Conservation (phyloP, 2,797 vertebrate species). For the Malacoctenus gilli region DNA sequence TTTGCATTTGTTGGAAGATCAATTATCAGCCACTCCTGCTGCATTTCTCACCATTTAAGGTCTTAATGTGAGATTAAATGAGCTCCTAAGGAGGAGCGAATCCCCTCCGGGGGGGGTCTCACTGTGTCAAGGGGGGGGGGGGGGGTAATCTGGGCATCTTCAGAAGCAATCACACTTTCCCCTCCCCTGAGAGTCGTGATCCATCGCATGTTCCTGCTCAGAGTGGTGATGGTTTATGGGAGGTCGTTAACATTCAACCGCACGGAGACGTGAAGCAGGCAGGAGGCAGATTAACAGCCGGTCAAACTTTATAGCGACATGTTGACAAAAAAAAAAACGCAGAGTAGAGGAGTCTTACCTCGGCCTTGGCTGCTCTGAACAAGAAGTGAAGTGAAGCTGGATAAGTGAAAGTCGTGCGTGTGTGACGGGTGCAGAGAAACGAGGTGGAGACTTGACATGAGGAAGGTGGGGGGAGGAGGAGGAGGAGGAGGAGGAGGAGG, state of each 20-base stretch:
- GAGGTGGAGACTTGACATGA: conserved; percentile 66
- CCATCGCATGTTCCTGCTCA: conserved; percentile 37
- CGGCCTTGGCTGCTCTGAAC: conserved; percentile 16
- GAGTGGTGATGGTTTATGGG: neutral
- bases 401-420: conserved; percentile 61
- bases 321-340: conserved; percentile 4
- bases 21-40: too few relatives aligned
- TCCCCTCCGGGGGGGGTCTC: too few relatives aligned
- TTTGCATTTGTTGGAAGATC: too few relatives aligned
- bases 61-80: too few relatives aligned
- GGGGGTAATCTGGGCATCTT: conserved; percentile 44
- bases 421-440: conserved; percentile 26
- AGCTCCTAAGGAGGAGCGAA: too few relatives aligned
- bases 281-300: too few relatives aligned
- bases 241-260: too few relatives aligned
- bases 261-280: too few relatives aligned
- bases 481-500: conserved; percentile 37
- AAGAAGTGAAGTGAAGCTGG: conserved; percentile 31
- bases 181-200: conserved; percentile 28
- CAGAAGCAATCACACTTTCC: conserved; percentile 31
- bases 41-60: too few relatives aligned
- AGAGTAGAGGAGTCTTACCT: conserved; percentile 59
- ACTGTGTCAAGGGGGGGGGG: conserved; percentile 58
- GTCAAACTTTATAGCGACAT: too few relatives aligned
- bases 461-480: conserved; percentile 51